Evolutionary conservation across 1,140 invertebrate species (phyloP), one percentile per base, ranked within the genome.

Genomic region (Acromyrmex charruanus): DNA sequence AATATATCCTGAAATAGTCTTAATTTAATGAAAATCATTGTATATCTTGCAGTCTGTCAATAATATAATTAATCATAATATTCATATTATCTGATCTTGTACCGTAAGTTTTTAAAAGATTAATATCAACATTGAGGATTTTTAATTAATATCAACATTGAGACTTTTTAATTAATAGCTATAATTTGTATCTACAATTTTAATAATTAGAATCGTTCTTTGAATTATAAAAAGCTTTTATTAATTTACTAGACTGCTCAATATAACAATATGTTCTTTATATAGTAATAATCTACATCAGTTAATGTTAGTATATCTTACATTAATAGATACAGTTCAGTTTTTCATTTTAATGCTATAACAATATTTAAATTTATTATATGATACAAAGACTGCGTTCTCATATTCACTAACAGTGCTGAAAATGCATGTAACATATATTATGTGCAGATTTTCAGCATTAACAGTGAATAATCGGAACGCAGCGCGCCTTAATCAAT

Each of bases 1-100:
- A 4, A 35, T 21, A 31, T 35, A 65, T 16, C 18, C 21, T 51
- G 44, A 79, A 49, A 49, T 65, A 39, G 3, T 58, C 58, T 55
- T 7, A 55, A 55, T 31, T 72, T 55, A 55, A 55, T 55, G 9
- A 72, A 53, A 68, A 72, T 53, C 51, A 55, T 28, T 51, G 18
- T 44, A 14, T 10, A 21, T 12, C 21, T 51, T 51, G 49, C 21
- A 63, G 61, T 44, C 4, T 0, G 5, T 35, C 14, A 14, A 31
- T 28, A 72, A 25, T 39, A 31, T 28, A 72, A 25, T 39, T 16
- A 31, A 74, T 53, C 3, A 18, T 53, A 25, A 49, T 51, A 3
- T 16, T 4, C 4, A 5, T 7, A 25, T 44, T 44, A 53, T 28
- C 7, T 35, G 4, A 25, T 53, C 3, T n/a, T 9, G 2, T 53